Percentiles rank a stretch among this genome's conserved stretches.
Evolutionary conservation across 2,113 vertebrate species (phyloP).

Genomic region (Dipodomys merriami): DNA sequence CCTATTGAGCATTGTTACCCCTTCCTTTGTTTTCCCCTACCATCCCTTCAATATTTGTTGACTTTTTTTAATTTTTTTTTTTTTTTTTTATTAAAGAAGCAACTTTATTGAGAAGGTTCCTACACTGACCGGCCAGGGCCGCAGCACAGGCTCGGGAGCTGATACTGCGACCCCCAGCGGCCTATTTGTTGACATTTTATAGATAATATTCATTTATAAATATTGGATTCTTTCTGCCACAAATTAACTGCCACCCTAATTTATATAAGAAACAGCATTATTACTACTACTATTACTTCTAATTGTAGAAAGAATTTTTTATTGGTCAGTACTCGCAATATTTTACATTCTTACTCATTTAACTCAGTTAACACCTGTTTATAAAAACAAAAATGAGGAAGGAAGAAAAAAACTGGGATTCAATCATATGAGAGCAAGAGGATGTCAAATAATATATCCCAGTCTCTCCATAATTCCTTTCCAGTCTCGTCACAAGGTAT

Average conservation of each 20-base stretch:
- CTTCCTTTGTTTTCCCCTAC: no score
- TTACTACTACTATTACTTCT: not conserved
- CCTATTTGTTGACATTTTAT: no score
- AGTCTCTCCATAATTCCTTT: not conserved
- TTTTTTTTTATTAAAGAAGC: no score
- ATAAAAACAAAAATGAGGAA: slow-evolving; percentile 6
- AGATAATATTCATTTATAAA: no score
- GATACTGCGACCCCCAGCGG: no score
- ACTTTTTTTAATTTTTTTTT: no score
- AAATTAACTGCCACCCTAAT: not conserved
- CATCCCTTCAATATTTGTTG: no score
- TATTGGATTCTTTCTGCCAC: not conserved
- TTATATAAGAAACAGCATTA: not conserved
- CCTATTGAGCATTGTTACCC: no score
- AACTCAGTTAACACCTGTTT: not conserved
- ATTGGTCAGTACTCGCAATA: not conserved
- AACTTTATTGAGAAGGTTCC: no score
- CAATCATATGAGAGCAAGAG: not conserved
- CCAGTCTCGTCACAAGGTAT: not conserved
- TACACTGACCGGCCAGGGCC: no score
- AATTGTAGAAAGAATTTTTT: not conserved
- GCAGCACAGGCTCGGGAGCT: no score
- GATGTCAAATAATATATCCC: not conserved
- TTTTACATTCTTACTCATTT: not conserved
- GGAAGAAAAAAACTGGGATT: not conserved